Evolutionary conservation across 2,888 invertebrate genomes (phyloP).

Genomic region (Lacanobia wlatinum): DNA sequence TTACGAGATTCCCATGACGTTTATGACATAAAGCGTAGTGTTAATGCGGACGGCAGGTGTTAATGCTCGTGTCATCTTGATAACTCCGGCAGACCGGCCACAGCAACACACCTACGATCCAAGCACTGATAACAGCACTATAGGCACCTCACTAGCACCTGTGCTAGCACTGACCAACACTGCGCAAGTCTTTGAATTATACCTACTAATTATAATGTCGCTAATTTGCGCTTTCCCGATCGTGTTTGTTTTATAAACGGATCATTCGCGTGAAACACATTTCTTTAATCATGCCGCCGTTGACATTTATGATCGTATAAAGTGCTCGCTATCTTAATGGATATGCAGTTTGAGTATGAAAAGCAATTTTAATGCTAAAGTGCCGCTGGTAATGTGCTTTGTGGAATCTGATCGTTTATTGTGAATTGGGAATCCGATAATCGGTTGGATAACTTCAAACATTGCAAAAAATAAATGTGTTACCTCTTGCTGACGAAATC

Average conservation of each 20-base stretch:
- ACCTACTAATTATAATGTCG: conserved; percentile 24
- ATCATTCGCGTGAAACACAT: conserved; percentile 37
- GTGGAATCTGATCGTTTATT: conserved; percentile 27
- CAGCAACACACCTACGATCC: conserved; percentile 21
- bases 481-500: too few species aligned
- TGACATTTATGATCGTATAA: conserved; percentile 46
- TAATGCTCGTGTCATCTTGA: conserved; percentile 33
- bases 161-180: neutral
- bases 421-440: neutral
- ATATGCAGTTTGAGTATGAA: conserved; percentile 43
- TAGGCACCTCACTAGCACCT: conserved; percentile 9
- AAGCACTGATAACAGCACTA: conserved; percentile 15
- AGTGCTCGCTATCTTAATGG: conserved; percentile 54
- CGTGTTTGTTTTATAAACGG: conserved; percentile 47
- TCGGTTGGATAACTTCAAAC: too few species aligned
- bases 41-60: conserved; percentile 28
- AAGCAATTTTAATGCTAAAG: conserved; percentile 39
- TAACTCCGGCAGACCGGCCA: conserved; percentile 8
- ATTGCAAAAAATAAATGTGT: too few species aligned
- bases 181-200: conserved; percentile 14
- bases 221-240: conserved; percentile 49
- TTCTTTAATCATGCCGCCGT: conserved; percentile 33
- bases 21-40: conserved; percentile 4
- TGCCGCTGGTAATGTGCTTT: conserved; percentile 18
- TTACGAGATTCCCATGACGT: conserved; percentile 14